Base-by-base conservation (phyloP, 2,113 vertebrate genomes). In the Cynoglossus semilaevis region DNA sequence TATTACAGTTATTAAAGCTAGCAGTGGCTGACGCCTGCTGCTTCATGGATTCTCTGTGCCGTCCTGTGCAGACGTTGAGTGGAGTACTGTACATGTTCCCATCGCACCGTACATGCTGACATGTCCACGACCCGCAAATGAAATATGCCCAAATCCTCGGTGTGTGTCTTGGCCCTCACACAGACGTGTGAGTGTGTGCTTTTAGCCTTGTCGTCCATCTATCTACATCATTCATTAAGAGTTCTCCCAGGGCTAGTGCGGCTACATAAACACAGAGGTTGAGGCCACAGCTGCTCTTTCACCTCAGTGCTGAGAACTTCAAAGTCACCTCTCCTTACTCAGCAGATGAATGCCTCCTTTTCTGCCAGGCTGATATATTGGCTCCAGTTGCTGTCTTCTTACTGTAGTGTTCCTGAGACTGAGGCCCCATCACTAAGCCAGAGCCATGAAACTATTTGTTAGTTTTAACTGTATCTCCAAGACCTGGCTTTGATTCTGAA, bases 261-360 rank as follows among this genome's bases (percentile, higher is more conserved):
- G 85, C 83, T 86, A 85, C 85, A 81, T 82, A 87, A 90, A 90
- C 85, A 89, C 54, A 74, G 76, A 82, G 88, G 82, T 88, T 74
- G 78, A 87, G 83, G 86, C 85, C 81, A 67, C 52, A 61, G 63
- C 84, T 88, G 81, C 79, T 86, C 87, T 86, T 85, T 90, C 87
- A 87, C 88, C 90, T 89, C 77, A 47, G 76, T 51, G 70, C 57
- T 12, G 84, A 88, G 70, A 80, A 88, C 87, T 88, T 90, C 88
- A 90, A 88, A 90, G 89, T 87, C 78, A 83, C 82, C 76, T 68
- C 70, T 77, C 58, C 72, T 72, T 67, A 77, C 71, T 48, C 51
- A 7, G 79, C 77, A 87, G 82, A 91, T 81, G 77, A 84, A 89
- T 85, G 83, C 72, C 22, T 70, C 84, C 70, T 58, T 74, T 78